Evolutionary conservation across 2,113 vertebrate genomes (phyloP), one percentile per base, ranked within the genome.

Genomic region (Platysternon megacephalum): DNA sequence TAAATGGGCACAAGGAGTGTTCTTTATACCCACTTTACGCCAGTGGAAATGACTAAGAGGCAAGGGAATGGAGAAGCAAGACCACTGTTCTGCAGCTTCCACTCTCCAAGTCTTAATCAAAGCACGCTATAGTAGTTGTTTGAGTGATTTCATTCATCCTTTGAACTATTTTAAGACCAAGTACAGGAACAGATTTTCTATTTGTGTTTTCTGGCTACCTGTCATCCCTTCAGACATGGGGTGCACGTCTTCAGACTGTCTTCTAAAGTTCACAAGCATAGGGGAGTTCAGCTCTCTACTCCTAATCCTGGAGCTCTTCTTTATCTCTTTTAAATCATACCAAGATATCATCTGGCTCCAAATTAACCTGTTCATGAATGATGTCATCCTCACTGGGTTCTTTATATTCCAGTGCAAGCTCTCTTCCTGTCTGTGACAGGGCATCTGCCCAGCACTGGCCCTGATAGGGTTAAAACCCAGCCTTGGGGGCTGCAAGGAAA

Each of bases 131-230:
- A 52, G 29, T 51, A 48, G 65, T 72, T 44, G 24, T 26, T 5
- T 44, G 19, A 42, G 46, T 91, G 17, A 19, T 84, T 29, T 19
- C 9, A 12, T 44, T 39, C 39, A 32, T 22, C 51, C 44, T 22
- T 35, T 32, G 44, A 68, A 79, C 74, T 48, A 89, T 44, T 35
- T 84, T 61, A 65, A 76, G 42, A 82, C 29, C 28, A 24, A 51
- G 46, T 78, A 80, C 22, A 56, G 49, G 7, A 85, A 65, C 26
- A 85, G 5, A 13, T 81, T 84, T 89, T 52, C 21, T 68, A 35
- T 5, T 48, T 22, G 13, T 35, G 6, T 1, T 0, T n/a, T 79
- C 53, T 65, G 32, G 72, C 1, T 61, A 28, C 42, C 17, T 44
- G 5, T 49, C 12, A 16, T 65, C 32, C 14, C 29, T 9, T 88